phyloP scores from a whole-genome alignment of 2,888 invertebrate species.

The Julus scanicus region DNA sequence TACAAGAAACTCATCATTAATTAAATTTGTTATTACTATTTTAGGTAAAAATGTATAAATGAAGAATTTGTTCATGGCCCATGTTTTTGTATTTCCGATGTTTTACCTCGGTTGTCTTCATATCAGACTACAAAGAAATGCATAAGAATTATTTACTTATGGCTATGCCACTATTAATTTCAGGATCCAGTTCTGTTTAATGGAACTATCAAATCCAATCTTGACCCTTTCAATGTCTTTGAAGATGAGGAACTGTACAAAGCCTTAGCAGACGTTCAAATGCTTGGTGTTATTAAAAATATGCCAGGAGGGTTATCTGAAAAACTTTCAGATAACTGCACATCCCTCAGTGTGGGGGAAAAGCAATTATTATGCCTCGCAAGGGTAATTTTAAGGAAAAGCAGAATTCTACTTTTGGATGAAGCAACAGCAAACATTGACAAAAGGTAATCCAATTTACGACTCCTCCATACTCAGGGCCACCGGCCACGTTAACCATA shows the following conservation, averaged over 20 bases:
- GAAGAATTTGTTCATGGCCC: not conserved
- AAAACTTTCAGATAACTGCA: no score
- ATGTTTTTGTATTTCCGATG: no score
- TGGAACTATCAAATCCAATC: slow-evolving; percentile 47
- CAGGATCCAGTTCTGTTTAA: slow-evolving; percentile 41
- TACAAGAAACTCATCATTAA: no score
- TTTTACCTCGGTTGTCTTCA: no score
- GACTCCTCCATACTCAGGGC: no score
- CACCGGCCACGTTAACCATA: no score
- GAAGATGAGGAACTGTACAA: slow-evolving; percentile 57
- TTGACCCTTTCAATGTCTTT: slow-evolving; percentile 63
- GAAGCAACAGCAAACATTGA: not conserved
- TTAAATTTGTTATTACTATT: no score
- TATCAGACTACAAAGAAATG: not conserved
- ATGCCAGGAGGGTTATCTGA: not conserved
- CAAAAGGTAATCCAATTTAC: no score
- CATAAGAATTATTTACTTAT: not conserved
- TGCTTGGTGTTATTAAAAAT: not conserved
- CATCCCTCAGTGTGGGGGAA: no score
- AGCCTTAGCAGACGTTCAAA: not conserved
- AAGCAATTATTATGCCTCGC: not conserved
- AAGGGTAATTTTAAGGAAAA: not conserved
- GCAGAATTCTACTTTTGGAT: not conserved
- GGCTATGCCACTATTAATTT: not conserved
- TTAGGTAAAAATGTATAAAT: no score